Evolutionary conservation across 2,797 vertebrate genomes (phyloP).

Genomic region (Hydrophis major): DNA sequence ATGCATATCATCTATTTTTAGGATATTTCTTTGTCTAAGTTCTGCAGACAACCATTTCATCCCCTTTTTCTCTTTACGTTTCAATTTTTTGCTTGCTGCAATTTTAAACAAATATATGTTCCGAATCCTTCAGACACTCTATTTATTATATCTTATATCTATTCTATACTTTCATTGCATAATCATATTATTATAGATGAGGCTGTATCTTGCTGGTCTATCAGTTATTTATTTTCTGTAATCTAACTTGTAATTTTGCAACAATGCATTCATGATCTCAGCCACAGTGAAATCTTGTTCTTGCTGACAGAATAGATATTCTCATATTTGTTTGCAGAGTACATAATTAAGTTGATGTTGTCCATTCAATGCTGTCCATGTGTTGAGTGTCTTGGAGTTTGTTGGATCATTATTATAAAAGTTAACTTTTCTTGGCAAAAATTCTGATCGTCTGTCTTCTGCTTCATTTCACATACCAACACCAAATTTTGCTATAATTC

Average conservation of each 20-base stretch:
- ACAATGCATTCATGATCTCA: neutral
- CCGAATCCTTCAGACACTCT: neutral
- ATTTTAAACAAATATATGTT: neutral
- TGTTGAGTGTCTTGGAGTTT: neutral
- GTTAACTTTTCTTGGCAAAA: neutral
- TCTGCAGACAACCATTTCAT: neutral
- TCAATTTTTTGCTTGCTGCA: neutral
- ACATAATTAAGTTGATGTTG: neutral
- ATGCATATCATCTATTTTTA: neutral
- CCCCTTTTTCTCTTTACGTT: neutral
- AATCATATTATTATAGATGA: neutral
- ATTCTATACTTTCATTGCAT: neutral
- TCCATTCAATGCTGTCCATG: neutral
- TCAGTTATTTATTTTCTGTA: neutral
- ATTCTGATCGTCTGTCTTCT: neutral
- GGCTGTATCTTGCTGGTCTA: neutral
- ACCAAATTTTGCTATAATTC: neutral
- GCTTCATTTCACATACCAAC: neutral
- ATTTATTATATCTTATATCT: neutral
- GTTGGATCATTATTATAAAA: neutral
- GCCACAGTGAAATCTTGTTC: neutral
- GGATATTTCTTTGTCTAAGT: neutral
- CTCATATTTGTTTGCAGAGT: neutral
- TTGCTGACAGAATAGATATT: neutral
- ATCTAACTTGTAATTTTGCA: neutral